A percentile compares a stretch with the other conserved stretches of the same genome.
Evolutionary conservation across 2,888 invertebrate genomes (phyloP).

Genomic region (Oxystoma pomonae): DNA sequence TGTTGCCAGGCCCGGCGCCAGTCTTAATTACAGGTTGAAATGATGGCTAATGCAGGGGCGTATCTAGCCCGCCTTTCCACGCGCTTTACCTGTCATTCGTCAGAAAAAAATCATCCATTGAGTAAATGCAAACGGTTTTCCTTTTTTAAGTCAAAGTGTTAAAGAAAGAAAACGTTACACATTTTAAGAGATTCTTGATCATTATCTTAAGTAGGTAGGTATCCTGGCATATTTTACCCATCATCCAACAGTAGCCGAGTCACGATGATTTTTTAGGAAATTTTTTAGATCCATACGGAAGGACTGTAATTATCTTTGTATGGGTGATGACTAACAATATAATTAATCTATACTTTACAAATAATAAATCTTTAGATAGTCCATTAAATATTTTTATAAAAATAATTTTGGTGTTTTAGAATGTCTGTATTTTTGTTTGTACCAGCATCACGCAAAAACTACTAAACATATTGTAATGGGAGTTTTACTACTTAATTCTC

Average conservation of each 20-base stretch:
- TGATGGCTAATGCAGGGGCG: slow-evolving; percentile 39
- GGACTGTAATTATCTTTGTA: background rate
- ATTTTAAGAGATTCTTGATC: background rate
- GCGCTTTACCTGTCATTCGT: slow-evolving; percentile 30
- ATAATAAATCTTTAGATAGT: too few species aligned
- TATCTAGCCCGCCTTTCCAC: slow-evolving; percentile 34
- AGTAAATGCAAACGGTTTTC: background rate
- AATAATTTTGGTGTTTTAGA: too few species aligned
- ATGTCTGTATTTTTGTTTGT: too few species aligned
- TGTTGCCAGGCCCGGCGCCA: slow-evolving; percentile 35
- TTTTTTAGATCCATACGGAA: too few species aligned
- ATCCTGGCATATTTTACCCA: background rate
- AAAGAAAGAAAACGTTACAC: background rate
- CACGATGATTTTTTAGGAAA: background rate
- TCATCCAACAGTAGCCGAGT: background rate
- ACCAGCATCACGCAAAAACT: too few species aligned
- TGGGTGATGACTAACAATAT: too few species aligned
- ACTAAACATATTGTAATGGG: too few species aligned
- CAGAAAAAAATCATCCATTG: background rate
- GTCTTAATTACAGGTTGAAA: slow-evolving; percentile 35
- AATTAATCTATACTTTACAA: too few species aligned
- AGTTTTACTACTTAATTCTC: too few species aligned
- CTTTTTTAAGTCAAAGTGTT: background rate
- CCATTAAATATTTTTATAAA: too few species aligned
- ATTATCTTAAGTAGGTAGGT: background rate